A percentile compares a stretch with the other conserved stretches of the same genome.
These are phyloP conservation scores for Acromyrmex echinatior DNA, from an alignment of 1,140 invertebrate species.

Conservation along the genomic window DNA sequence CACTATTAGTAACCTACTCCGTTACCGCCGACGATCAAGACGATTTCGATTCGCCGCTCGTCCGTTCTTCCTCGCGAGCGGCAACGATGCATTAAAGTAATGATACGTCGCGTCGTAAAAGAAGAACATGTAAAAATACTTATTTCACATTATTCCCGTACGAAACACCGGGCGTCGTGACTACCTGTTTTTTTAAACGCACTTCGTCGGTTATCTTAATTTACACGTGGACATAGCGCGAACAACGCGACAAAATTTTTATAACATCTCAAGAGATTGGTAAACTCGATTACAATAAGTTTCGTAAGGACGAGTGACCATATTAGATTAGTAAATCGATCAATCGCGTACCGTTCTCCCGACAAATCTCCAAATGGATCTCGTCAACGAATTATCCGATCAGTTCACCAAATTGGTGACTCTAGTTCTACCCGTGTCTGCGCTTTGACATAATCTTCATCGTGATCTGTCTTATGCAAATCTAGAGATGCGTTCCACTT, in stretches of 20 bases:
- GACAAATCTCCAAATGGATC: constrained; percentile 13
- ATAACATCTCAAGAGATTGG: neutral
- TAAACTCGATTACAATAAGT: neutral
- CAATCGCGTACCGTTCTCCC: constrained; percentile 5
- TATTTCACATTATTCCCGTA: constrained; percentile 66
- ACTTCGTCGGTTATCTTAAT: neutral
- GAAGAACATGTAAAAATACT: constrained; percentile 69
- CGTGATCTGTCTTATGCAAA: constrained; percentile 33
- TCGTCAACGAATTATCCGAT: neutral
- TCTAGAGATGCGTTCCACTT: neutral
- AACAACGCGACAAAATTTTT: neutral
- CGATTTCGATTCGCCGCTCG: constrained; percentile 76
- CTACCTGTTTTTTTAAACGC: constrained; percentile 49
- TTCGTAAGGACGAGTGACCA: neutral
- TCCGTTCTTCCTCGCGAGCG: constrained; percentile 71
- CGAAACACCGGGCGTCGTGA: constrained; percentile 5
- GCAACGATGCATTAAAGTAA: constrained; percentile 77
- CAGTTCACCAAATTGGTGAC: constrained; percentile 29
- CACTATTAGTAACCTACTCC: constrained; percentile 80
- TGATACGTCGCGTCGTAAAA: constrained; percentile 71
- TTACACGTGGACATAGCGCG: neutral
- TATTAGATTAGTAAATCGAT: neutral
- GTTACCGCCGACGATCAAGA: constrained; percentile 75
- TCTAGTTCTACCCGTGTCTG: constrained; percentile 14
- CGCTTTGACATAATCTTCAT: constrained; percentile 21